These are phyloP conservation scores for Nannospalax galili DNA, from an alignment of 2,113 vertebrate species.

Conservation along the genomic window DNA sequence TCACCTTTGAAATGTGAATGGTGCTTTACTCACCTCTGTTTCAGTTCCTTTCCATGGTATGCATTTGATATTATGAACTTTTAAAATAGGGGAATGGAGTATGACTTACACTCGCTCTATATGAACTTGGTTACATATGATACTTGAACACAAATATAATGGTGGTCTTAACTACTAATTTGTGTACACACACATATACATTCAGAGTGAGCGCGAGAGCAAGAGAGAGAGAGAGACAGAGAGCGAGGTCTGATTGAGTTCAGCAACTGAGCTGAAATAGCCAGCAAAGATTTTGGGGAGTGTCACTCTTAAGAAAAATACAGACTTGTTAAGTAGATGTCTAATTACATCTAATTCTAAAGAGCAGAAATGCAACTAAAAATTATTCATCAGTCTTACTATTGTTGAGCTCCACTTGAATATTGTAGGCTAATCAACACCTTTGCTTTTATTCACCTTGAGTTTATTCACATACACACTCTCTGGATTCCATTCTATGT, in stretches of 20 bases:
- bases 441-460: not conserved
- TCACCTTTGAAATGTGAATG: not conserved
- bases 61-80: not conserved
- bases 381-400: not conserved
- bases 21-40: not conserved
- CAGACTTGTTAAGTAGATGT: no score
- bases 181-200: not conserved
- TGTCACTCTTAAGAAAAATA: not conserved
- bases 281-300: not conserved
- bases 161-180: not conserved
- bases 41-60: not conserved
- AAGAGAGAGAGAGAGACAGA: no score
- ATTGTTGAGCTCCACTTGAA: not conserved
- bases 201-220: no score
- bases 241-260: not conserved
- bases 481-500: not conserved
- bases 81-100: not conserved
- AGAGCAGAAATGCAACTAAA: not conserved
- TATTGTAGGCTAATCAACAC: not conserved
- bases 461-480: not conserved
- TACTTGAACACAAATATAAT: not conserved
- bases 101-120: not conserved
- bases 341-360: slow-evolving; percentile 22
- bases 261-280: not conserved
- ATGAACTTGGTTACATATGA: not conserved